These are phyloP conservation scores for Melanophora roralis DNA, from an alignment of 2,888 invertebrate genomes.

Conservation along the genomic window DNA sequence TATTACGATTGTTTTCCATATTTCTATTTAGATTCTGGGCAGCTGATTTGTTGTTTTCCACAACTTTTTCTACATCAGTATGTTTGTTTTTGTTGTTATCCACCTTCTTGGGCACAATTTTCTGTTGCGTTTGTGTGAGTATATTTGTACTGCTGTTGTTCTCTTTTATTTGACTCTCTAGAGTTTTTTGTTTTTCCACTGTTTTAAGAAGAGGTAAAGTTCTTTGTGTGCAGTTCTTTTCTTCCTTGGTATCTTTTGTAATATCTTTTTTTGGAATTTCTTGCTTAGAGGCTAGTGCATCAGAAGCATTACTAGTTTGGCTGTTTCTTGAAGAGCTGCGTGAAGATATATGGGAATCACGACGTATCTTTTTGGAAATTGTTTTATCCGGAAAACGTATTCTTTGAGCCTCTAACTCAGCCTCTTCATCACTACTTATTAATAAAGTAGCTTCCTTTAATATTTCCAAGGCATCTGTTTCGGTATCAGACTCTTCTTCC, in stretches of 20 bases:
- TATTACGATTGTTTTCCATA: slow-evolving; percentile 48
- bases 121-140: slow-evolving; percentile 1
- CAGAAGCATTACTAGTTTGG: slow-evolving; percentile 40
- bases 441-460: slow-evolving; percentile 68
- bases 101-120: slow-evolving; percentile 4
- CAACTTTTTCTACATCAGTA: neutral
- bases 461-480: slow-evolving; percentile 62
- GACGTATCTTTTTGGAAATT: slow-evolving; percentile 45
- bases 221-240: slow-evolving; percentile 35
- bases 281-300: neutral
- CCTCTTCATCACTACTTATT: slow-evolving; percentile 73
- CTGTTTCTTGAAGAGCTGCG: slow-evolving; percentile 53
- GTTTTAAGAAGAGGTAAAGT: slow-evolving; percentile 28
- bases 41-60: neutral
- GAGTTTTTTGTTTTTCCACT: neutral
- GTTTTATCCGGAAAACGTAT: slow-evolving; percentile 70
- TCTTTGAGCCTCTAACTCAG: slow-evolving; percentile 72
- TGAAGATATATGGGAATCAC: slow-evolving; percentile 55
- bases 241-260: neutral
- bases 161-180: slow-evolving; percentile 18
- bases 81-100: neutral
- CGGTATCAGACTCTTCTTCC: slow-evolving; percentile 66
- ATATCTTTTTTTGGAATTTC: neutral
- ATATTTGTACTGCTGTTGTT: slow-evolving; percentile 12
- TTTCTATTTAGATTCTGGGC: neutral